Evolutionary conservation across 1,140 invertebrate genomes (phyloP), one percentile per base, ranked within the genome.

Genomic region (Drosophila insularis): DNA sequence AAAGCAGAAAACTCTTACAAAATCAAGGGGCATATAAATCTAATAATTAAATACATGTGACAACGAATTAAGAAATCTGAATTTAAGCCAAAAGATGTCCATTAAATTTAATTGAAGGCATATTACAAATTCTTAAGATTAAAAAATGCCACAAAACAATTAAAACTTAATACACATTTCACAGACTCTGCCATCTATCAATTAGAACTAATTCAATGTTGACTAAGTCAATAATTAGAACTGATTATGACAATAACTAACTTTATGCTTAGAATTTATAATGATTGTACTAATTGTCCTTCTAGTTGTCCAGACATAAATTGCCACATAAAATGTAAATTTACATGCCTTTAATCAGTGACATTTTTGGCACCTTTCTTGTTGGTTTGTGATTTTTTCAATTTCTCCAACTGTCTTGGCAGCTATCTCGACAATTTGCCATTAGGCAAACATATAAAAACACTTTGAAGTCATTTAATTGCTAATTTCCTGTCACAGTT

Each of bases 401-500:
- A 60, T 19, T 60, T 40, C 19, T 17, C 8, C 19, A 31, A 56
- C 43, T 2, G 17, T 14, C 10, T 4, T 35, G 14, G 31, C 55
- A 17, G 55, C 55, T 19, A 35, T 35, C n/a, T 17, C n/a, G 43
- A 50, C 43, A 50, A 50, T 21, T 35, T 35, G 27, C 32, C 55
- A 58, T 35, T 58, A 31, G 32, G 32, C 55, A 58, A 58, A 58
- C 55, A 58, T 19, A 58, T 35, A 58, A 56, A 58, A 58, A 58
- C 55, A 58, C 55, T 58, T 58, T 58, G 55, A 58, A 58, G 55
- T 58, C 32, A 58, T 35, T 58, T 58, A 58, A 58, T 58, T 58
- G 55, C 27, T 35, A 58, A 58, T 58, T 58, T 58, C 55, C 55
- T 58, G 55, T 58, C 55, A 58, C 55, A 35, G 27, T 35, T 50